phyloP scores from a whole-genome alignment of 2,888 invertebrate species.

The Tiliacea aurago region DNA sequence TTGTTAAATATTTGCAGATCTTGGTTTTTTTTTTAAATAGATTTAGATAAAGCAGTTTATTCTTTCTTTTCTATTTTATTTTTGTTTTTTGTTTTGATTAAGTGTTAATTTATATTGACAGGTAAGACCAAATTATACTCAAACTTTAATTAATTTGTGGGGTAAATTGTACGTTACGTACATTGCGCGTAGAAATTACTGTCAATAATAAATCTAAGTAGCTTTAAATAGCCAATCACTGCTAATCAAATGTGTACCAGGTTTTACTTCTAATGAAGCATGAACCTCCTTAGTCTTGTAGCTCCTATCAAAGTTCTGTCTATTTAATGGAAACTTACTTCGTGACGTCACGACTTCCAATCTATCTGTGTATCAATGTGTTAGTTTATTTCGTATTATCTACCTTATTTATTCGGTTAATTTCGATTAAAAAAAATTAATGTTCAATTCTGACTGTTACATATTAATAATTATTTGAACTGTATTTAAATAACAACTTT shows the following conservation, averaged over 20 bases:
- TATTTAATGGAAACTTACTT: constrained; percentile 34
- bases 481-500: not conserved
- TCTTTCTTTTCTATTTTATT: too few species aligned
- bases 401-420: constrained; percentile 3
- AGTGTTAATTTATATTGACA: not conserved
- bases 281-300: not conserved
- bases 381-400: constrained; percentile 1
- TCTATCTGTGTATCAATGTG: constrained; percentile 17
- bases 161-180: not conserved
- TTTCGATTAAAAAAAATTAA: not conserved
- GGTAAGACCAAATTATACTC: not conserved
- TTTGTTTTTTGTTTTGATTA: too few species aligned
- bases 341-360: constrained; percentile 56
- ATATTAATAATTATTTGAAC: not conserved
- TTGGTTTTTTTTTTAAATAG: not conserved
- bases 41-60: not conserved
- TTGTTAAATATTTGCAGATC: not conserved
- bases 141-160: not conserved
- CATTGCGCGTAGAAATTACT: not conserved
- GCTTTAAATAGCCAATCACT: not conserved
- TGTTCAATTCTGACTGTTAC: not conserved
- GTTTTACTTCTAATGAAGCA: constrained; percentile 5
- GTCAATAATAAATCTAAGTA: not conserved
- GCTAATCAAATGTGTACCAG: not conserved
- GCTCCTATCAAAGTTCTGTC: constrained; percentile 9